A percentile compares a stretch with the other conserved stretches of the same genome.
phyloP scores from a whole-genome alignment of 2,888 invertebrate species.

The Therioaphis trifolii region DNA sequence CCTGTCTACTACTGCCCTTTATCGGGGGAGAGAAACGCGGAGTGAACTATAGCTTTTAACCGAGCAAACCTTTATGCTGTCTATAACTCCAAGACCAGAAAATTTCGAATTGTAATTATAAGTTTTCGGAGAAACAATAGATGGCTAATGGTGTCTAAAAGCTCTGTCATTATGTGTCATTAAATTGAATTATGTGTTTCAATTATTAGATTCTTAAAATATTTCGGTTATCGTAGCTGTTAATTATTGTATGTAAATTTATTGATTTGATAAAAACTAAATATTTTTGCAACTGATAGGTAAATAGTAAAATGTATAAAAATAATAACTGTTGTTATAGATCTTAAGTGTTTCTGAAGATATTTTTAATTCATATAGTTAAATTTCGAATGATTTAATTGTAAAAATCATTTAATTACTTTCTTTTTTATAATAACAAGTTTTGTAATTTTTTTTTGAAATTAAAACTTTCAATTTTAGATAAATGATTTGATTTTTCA shows the following conservation, averaged over 20 bases:
- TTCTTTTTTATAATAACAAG: too few relatives aligned
- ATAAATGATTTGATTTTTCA: too few relatives aligned
- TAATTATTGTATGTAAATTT: neutral
- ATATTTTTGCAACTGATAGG: too few relatives aligned
- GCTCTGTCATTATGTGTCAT: constrained; percentile 5
- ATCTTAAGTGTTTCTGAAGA: too few relatives aligned
- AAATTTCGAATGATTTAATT: too few relatives aligned
- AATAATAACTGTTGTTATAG: too few relatives aligned
- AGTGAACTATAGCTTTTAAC: constrained; percentile 50
- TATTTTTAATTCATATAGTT: too few relatives aligned
- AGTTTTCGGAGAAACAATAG: constrained; percentile 50
- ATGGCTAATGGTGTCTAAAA: constrained; percentile 49
- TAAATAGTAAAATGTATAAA: too few relatives aligned
- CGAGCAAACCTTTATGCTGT: constrained; percentile 41
- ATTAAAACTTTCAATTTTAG: too few relatives aligned
- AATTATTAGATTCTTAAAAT: neutral
- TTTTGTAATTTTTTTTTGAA: too few relatives aligned
- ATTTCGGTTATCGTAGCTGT: neutral
- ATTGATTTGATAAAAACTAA: too few relatives aligned
- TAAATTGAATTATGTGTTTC: constrained; percentile 22
- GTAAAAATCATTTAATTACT: too few relatives aligned
- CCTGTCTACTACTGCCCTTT: constrained; percentile 25
- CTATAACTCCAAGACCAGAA: constrained; percentile 25
- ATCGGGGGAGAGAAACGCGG: neutral
- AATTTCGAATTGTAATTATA: constrained; percentile 53